phyloP scores from a whole-genome alignment of 2,888 invertebrate genomes.

The Podotricha telesiphe region DNA sequence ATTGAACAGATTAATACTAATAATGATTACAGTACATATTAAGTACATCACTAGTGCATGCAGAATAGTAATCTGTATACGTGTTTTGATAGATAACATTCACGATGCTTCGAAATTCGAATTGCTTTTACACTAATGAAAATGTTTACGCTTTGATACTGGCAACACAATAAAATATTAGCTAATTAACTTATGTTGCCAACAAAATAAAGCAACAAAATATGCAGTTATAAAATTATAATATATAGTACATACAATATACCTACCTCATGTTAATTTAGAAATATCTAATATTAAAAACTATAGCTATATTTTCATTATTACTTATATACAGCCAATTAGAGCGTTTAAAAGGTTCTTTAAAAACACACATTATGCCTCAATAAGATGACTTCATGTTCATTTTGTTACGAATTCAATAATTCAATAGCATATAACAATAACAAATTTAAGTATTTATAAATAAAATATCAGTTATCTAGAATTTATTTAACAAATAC shows the following conservation, averaged over 20 bases:
- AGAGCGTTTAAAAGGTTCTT: no score
- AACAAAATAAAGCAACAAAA: neutral
- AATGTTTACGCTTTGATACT: constrained; percentile 28
- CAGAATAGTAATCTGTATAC: neutral
- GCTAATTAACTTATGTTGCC: constrained; percentile 14
- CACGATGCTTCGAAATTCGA: constrained; percentile 4
- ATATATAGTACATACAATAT: neutral
- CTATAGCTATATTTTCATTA: no score
- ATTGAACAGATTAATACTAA: neutral
- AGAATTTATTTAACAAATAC: no score
- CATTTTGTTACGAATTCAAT: no score
- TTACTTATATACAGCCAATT: no score
- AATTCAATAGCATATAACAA: no score
- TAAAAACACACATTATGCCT: no score
- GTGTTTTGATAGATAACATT: constrained; percentile 30
- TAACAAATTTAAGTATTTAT: no score
- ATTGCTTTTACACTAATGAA: constrained; percentile 23
- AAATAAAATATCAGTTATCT: no score
- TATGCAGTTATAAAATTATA: neutral
- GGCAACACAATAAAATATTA: constrained; percentile 9
- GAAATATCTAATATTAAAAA: no score
- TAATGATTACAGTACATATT: neutral
- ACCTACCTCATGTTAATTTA: no score
- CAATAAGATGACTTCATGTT: no score
- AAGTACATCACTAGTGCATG: constrained; percentile 14